Conservation (phyloP, 2,888 invertebrate species). For the Hirtodrosophila alboralis region DNA sequence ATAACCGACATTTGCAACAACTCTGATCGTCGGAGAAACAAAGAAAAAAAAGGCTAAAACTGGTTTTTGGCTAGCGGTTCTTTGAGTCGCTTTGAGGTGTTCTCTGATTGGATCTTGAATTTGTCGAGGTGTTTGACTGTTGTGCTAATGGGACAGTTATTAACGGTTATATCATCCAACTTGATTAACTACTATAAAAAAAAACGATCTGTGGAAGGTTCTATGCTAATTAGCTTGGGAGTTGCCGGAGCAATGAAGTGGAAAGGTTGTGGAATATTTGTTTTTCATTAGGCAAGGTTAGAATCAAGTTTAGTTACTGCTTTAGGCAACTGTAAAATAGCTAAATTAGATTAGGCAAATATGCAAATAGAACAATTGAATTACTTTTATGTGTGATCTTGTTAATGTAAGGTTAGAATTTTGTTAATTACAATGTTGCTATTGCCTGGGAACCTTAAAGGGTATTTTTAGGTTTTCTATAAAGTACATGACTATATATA, state of each 20-base stretch:
- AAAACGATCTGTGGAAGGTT: constrained; percentile 29
- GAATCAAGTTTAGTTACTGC: constrained; percentile 17
- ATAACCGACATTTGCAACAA: constrained; percentile 69
- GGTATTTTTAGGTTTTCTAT: too few relatives aligned
- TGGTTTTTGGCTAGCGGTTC: constrained; percentile 50
- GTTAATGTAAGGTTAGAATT: constrained; percentile 1
- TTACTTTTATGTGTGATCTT: constrained; percentile 35
- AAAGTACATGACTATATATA: too few relatives aligned
- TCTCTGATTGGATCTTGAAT: constrained; percentile 47
- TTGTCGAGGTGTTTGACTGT: constrained; percentile 3
- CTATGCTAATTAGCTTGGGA: constrained; percentile 46
- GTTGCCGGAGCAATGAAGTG: constrained; percentile 57
- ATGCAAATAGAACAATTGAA: constrained; percentile 47
- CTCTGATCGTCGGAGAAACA: constrained; percentile 23
- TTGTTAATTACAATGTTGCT: constrained; percentile 4
- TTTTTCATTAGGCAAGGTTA: constrained; percentile 50
- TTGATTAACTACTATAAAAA: constrained; percentile 17
- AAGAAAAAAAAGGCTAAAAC: constrained; percentile 34
- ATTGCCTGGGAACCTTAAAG: too few relatives aligned
- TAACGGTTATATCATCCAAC: constrained; percentile 39
- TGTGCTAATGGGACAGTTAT: constrained; percentile 55
- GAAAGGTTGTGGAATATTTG: constrained; percentile 56
- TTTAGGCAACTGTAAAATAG: constrained; percentile 13
- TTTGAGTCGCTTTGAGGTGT: constrained; percentile 8
- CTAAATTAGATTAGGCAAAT: constrained; percentile 10